phyloP scores from a whole-genome alignment of 2,113 vertebrate genomes.

The Neofelis nebulosa region DNA sequence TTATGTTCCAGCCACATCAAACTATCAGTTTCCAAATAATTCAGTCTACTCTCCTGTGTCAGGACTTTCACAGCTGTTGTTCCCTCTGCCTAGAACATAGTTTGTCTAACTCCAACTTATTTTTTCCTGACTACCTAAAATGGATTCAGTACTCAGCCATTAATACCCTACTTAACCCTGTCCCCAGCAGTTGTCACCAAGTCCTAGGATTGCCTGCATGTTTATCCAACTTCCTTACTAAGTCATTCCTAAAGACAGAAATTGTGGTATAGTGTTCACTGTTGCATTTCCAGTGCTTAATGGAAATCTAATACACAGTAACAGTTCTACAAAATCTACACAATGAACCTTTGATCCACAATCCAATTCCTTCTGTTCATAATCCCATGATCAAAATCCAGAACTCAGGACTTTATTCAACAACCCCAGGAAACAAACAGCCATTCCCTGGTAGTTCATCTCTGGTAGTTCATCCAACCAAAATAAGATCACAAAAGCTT shows the following conservation, averaged over 20 bases:
- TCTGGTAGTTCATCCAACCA: slow-evolving; percentile 1
- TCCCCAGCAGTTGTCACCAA: neutral
- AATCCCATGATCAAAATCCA: neutral
- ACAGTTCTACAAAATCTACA: neutral
- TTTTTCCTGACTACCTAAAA: neutral
- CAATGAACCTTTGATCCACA: neutral
- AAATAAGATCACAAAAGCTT: neutral
- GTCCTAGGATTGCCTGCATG: neutral
- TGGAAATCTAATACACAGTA: neutral
- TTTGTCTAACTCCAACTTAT: neutral
- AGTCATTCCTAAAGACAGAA: neutral
- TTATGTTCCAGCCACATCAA: neutral
- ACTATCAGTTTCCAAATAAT: neutral
- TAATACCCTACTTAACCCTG: neutral
- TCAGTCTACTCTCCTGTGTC: neutral
- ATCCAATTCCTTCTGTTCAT: neutral
- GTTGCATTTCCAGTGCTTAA: neutral
- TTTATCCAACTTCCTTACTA: neutral
- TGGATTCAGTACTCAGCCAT: neutral
- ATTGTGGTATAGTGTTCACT: neutral
- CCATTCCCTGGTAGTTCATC: neutral
- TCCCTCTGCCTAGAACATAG: neutral
- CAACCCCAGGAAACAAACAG: neutral
- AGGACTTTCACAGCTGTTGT: neutral
- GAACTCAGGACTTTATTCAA: neutral